A percentile compares a stretch with the other conserved stretches of the same genome.
phyloP scores from a whole-genome alignment of 2,888 invertebrate genomes.

The Callyntrura guangdongensis region DNA sequence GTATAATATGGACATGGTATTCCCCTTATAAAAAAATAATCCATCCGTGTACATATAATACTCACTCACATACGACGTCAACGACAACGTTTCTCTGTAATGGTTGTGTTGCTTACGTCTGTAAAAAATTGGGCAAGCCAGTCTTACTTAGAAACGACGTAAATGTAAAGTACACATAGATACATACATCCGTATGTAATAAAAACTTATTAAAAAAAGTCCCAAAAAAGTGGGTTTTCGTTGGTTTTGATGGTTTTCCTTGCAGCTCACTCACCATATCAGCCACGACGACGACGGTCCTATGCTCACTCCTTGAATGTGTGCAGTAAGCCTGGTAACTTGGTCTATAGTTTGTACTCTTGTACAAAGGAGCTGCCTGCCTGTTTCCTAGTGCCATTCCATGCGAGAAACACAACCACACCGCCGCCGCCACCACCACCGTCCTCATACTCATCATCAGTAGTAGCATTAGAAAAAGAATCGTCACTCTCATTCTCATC shows the following conservation, averaged over 20 bases:
- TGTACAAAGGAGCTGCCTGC: background rate
- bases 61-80: too few species aligned
- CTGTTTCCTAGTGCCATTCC: slow-evolving; percentile 1
- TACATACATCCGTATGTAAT: slow-evolving; percentile 6
- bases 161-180: background rate
- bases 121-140: background rate
- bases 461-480: background rate
- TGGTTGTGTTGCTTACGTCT: too few species aligned
- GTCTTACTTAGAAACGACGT: background rate
- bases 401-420: background rate
- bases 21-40: slow-evolving; percentile 12
- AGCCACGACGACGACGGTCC: too few species aligned
- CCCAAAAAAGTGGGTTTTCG: slow-evolving; percentile 32
- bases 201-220: slow-evolving; percentile 46
- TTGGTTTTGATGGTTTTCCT: slow-evolving; percentile 49
- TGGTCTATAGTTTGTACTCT: background rate
- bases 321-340: background rate
- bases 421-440: too few species aligned
- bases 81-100: too few species aligned
- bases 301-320: background rate
- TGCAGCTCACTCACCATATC: background rate
- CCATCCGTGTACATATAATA: slow-evolving; percentile 3
- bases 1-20: background rate
- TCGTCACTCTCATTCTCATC: slow-evolving; percentile 26
- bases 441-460: background rate